Base-by-base conservation (phyloP, 1,140 invertebrate genomes). In the Cryptotermes secundus region DNA sequence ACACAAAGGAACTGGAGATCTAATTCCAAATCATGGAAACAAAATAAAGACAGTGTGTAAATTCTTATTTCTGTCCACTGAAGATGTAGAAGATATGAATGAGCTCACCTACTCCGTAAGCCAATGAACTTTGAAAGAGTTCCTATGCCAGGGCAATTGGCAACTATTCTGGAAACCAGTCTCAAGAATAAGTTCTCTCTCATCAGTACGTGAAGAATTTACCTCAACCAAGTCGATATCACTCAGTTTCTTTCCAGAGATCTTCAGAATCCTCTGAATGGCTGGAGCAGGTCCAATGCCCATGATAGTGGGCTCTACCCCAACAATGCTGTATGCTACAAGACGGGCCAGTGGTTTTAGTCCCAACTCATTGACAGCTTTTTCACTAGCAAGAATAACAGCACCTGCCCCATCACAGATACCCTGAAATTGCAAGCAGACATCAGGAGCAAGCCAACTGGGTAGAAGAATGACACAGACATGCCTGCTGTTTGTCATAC, bases 171-270 rank as follows among this genome's bases (percentile, higher is more conserved):
- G 38, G 38, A 42, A 42, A 42, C 38, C 9, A 14, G 38, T 42
- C 38, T 42, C 38, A 22, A 49, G 45, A 22, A 80, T 4, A 16
- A 36, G 35, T 82, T 82, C 16, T 1, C 19, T 12, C 38, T 82
- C 38, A 82, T 16, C 12, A 36, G 6, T 4, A 12, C 14, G 22
- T 72, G 35, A 22, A 36, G 22, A 38, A 86, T 85, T 88, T 91
- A 99, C 97, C 91, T 99, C 98, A 88, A 99, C 90, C 36, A 99
- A 90, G 89, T 99, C 98, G 86, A 99, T 95, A 87, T 99, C 95
- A 85, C 96, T 92, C 12, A 99, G 87, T 79, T 93, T 93, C 87
- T 96, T 93, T 80, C 95, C 95, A 24, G 95, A 92, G 16, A 91
- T 89, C 87, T 93, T 93, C 1, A 97, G 91, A 14, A 99, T 90